Conservation (phyloP, 2,888 invertebrate genomes). For the Argyresthia goedartella region DNA sequence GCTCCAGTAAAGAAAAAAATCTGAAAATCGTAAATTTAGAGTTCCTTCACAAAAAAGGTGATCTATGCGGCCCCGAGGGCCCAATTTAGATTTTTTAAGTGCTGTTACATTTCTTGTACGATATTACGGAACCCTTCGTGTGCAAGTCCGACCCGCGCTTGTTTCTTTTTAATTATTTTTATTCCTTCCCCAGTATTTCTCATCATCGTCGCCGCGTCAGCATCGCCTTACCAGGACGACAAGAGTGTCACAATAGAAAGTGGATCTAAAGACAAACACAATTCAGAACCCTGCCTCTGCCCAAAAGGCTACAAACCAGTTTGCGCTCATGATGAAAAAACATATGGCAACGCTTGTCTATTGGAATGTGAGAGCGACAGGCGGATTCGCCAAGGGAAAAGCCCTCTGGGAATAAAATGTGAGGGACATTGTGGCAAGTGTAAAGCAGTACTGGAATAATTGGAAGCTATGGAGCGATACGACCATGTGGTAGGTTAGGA, state of each 20-base stretch:
- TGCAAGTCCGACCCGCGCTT: too few species aligned
- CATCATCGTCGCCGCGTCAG: background rate
- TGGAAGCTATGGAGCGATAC: background rate
- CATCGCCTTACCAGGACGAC: background rate
- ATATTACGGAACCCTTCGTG: too few species aligned
- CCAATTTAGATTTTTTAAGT: too few species aligned
- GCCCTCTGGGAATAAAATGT: background rate
- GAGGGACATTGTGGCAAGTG: background rate
- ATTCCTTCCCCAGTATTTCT: background rate
- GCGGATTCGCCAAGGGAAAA: background rate
- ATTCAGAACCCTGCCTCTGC: background rate
- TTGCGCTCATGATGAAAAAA: constrained; percentile 7
- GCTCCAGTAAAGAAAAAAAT: too few species aligned
- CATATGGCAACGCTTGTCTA: constrained; percentile 7
- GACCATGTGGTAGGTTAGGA: background rate
- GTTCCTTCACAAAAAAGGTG: too few species aligned
- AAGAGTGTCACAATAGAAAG: background rate
- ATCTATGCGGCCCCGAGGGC: too few species aligned
- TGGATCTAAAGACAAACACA: too few species aligned
- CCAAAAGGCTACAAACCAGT: constrained; percentile 8
- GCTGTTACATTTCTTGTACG: too few species aligned
- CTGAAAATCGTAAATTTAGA: too few species aligned
- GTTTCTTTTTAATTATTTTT: too few species aligned
- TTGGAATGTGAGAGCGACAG: constrained; percentile 5
- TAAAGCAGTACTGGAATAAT: too few species aligned